These are phyloP conservation scores for Tupiocoris notatus DNA, from an alignment of 2,888 invertebrate genomes.

Conservation along the genomic window DNA sequence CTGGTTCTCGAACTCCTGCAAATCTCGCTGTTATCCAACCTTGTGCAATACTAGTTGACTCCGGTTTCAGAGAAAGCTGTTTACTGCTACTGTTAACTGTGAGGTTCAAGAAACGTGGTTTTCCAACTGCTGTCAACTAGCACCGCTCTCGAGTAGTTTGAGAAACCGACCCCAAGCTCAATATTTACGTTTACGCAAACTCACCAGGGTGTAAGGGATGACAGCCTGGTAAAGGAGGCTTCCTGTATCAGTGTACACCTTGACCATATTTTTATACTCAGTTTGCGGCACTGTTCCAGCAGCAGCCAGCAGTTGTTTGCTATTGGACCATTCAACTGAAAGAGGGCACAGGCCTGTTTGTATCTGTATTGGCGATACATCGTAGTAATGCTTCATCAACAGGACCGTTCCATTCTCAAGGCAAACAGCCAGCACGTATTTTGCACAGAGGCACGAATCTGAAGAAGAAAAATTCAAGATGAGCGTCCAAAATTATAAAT, in stretches of 20 bases:
- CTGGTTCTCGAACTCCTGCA: too few species aligned
- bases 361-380: slow-evolving; percentile 84
- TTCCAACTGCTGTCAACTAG: too few species aligned
- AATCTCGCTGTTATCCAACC: too few species aligned
- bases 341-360: slow-evolving; percentile 78
- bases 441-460: slow-evolving; percentile 56
- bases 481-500: too few species aligned
- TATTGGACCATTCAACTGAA: slow-evolving; percentile 96
- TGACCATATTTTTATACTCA: slow-evolving; percentile 76
- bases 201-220: slow-evolving; percentile 74
- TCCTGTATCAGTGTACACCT: slow-evolving; percentile 88
- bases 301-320: slow-evolving; percentile 85
- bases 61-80: too few species aligned
- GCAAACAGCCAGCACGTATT: slow-evolving; percentile 81
- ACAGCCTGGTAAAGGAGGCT: slow-evolving; percentile 74
- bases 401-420: slow-evolving; percentile 88
- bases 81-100: too few species aligned
- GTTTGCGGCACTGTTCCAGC: slow-evolving; percentile 65
- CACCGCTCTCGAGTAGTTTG: too few species aligned
- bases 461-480: too few species aligned
- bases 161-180: too few species aligned
- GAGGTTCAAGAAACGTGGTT: too few species aligned
- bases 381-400: slow-evolving; percentile 86
- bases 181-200: too few species aligned
- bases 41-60: too few species aligned